Evolutionary conservation across 2,797 vertebrate species (phyloP).

Genomic region (Myotis myotis): DNA sequence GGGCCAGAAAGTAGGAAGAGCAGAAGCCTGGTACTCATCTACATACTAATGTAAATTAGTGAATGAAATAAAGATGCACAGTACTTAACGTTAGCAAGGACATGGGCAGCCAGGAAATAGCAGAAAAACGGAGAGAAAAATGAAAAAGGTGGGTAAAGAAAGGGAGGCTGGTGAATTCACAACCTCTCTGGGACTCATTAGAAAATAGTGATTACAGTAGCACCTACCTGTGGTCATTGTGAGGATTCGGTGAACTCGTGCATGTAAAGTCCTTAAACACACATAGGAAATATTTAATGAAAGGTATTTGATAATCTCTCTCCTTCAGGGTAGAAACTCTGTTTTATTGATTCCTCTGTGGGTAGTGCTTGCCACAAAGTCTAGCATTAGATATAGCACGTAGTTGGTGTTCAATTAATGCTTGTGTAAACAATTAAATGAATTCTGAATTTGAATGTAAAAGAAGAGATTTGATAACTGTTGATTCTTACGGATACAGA

Average conservation of each 20-base stretch:
- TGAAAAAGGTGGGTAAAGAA: not conserved
- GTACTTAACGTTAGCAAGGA: not conserved
- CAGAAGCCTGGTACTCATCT: not conserved
- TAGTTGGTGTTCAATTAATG: not conserved
- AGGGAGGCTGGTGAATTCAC: not conserved
- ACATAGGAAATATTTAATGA: not conserved
- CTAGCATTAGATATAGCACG: fast-evolving
- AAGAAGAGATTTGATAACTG: not conserved
- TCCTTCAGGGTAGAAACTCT: not conserved
- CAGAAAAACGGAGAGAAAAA: not conserved
- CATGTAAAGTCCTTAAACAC: not conserved
- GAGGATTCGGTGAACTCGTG: not conserved
- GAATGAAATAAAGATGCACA: not conserved
- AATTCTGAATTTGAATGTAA: not conserved
- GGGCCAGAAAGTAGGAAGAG: not conserved
- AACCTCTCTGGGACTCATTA: not conserved
- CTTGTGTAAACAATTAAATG: not conserved
- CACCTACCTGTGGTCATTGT: not conserved
- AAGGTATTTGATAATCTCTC: not conserved
- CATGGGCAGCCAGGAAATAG: not conserved
- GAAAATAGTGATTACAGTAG: not conserved
- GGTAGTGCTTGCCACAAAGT: not conserved
- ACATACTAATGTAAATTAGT: not conserved
- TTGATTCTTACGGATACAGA: not conserved
- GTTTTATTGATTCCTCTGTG: not conserved